Conservation (phyloP, 2,113 vertebrate species). For the Acanthisitta chloris region DNA sequence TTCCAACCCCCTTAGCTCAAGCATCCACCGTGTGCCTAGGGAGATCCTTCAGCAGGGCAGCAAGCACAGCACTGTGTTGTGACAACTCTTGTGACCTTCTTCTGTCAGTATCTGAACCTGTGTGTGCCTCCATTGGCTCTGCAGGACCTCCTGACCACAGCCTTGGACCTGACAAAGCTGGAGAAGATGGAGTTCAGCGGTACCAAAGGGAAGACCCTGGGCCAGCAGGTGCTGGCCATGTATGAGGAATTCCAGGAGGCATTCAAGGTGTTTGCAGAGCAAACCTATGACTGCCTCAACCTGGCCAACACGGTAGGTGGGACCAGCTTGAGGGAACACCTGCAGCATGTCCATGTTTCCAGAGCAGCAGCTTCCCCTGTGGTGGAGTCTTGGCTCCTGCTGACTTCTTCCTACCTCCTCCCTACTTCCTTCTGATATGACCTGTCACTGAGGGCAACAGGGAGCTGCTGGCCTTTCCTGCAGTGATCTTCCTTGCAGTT, state of each 20-base stretch:
- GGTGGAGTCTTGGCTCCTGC: neutral
- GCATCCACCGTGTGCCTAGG: neutral
- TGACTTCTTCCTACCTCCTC: neutral
- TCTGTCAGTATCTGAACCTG: neutral
- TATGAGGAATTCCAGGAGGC: slow-evolving; percentile 81
- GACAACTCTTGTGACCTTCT: neutral
- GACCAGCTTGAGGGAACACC: neutral
- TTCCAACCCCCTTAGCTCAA: neutral
- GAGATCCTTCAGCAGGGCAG: neutral
- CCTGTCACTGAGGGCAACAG: neutral
- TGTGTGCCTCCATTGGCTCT: neutral
- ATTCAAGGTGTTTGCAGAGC: slow-evolving; percentile 78
- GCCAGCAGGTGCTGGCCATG: slow-evolving; percentile 79
- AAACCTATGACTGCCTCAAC: slow-evolving; percentile 81
- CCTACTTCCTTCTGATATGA: neutral
- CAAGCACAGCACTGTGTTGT: neutral
- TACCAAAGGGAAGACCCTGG: slow-evolving; percentile 78
- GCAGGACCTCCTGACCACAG: slow-evolving; percentile 81
- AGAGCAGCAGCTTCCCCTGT: neutral
- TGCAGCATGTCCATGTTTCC: no score
- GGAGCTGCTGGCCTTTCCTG: neutral
- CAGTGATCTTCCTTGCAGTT: neutral
- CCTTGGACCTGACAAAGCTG: slow-evolving; percentile 85
- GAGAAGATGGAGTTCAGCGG: slow-evolving; percentile 90
- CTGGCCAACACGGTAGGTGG: slow-evolving; percentile 74